Conservation (phyloP, 2,888 invertebrate genomes). For the Horisme vitalbata region DNA sequence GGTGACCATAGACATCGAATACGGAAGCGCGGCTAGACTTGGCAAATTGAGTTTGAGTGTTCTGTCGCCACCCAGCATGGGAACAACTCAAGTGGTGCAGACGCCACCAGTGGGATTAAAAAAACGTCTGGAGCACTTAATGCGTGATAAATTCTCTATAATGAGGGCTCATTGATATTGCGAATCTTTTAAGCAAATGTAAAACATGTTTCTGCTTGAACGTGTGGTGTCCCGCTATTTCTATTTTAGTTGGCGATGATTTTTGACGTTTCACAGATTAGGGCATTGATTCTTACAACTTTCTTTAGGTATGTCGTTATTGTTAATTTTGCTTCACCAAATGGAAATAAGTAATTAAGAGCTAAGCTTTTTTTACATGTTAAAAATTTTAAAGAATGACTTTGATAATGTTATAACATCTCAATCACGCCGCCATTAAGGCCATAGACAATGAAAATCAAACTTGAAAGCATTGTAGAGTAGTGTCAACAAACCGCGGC, state of each 20-base stretch:
- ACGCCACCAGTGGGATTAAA: slow-evolving; percentile 56
- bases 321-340: too few relatives aligned
- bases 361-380: too few relatives aligned
- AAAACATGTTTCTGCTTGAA: slow-evolving; percentile 14
- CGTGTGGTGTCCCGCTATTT: too few relatives aligned
- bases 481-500: slow-evolving; percentile 68
- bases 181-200: slow-evolving; percentile 23
- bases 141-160: slow-evolving; percentile 65
- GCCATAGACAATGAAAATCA: slow-evolving; percentile 63
- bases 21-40: slow-evolving; percentile 76
- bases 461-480: slow-evolving; percentile 62
- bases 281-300: too few relatives aligned
- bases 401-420: slow-evolving; percentile 39
- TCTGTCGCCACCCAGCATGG: slow-evolving; percentile 76
- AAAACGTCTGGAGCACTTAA: slow-evolving; percentile 54
- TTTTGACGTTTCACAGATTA: too few relatives aligned
- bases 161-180: slow-evolving; percentile 46
- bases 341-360: too few relatives aligned
- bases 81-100: slow-evolving; percentile 50
- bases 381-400: neutral
- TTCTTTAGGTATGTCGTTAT: too few relatives aligned
- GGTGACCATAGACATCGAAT: slow-evolving; percentile 36
- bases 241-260: too few relatives aligned
- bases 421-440: slow-evolving; percentile 66
- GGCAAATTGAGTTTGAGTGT: slow-evolving; percentile 76